Evolutionary conservation across 2,113 vertebrate genomes (phyloP), one percentile per base, ranked within the genome.

Genomic region (Zosterops pallidus): DNA sequence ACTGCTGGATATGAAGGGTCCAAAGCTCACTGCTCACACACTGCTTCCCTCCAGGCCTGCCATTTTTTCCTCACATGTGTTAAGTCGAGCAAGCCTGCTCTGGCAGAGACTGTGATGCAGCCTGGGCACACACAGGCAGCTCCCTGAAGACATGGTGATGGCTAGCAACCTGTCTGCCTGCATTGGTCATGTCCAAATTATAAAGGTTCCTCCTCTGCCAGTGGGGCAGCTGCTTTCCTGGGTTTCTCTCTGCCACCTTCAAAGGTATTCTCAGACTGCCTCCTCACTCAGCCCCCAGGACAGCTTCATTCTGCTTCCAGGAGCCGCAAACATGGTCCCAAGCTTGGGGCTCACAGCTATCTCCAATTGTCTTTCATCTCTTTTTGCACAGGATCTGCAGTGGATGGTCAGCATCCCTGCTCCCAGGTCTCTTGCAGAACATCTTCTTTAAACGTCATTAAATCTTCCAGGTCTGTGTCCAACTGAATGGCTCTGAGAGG

Each of bases 111-210:
- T 76, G 74, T 60, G 78, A 26, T 77, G 31, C 69, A 82, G 69
- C 50, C 55, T 59, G 52, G 53, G 21, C 31, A 33, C 23, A 33
- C 7, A 23, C 14, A 26, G 76, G 37, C 67, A 89, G 42, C 47
- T 84, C 47, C 29, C 42, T 59, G 87, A 69, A 75, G 49, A 35
- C 33, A 23, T 1, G 1, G 39, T 53, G 68, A 22, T 9, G 12
- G 25, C 41, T 26, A 33, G 39, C 2, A 11, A 47, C 57, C 52
- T 50, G 67, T 29, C 41, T 71, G 57, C 35, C n/a, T 60, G 42
- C 70, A 31, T 11, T 44, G 2, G 0, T 56, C 31, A 24, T 9
- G 16, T 44, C 44, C n/a, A n/a, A 62, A 52, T 1, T 2, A 3
- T 23, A 67, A 57, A 9, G 2, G 33, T 24, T 41, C 53, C 35